phyloP scores from a whole-genome alignment of 2,113 vertebrate species.

The Periophthalmus modestus region DNA sequence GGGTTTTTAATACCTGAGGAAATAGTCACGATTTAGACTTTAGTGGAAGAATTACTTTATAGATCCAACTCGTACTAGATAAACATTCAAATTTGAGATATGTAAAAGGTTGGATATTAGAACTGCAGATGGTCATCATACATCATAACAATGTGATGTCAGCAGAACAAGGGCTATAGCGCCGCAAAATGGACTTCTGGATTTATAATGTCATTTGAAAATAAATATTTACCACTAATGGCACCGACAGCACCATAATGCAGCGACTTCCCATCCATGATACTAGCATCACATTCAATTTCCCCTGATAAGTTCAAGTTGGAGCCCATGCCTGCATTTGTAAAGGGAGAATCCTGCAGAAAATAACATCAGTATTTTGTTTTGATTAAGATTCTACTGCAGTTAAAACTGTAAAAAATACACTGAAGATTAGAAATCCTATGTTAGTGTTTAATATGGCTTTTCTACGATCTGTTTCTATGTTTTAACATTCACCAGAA shows the following conservation, averaged over 20 bases:
- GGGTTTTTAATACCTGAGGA: slow-evolving; percentile 94
- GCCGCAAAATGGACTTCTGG: neutral
- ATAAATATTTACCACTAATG: slow-evolving; percentile 82
- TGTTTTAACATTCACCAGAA: slow-evolving; percentile 5
- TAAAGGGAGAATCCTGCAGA: slow-evolving; percentile 95
- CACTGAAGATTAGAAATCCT: neutral
- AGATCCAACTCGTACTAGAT: neutral
- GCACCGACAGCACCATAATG: slow-evolving; percentile 97
- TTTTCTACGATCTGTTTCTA: neutral
- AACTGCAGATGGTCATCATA: neutral
- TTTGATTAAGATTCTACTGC: slow-evolving; percentile 35
- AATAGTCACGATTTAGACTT: slow-evolving; percentile 23
- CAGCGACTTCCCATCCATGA: slow-evolving; percentile 98
- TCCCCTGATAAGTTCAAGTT: slow-evolving; percentile 96
- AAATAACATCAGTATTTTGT: slow-evolving; percentile 38
- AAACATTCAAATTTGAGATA: neutral
- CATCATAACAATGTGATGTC: neutral
- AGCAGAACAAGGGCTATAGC: neutral
- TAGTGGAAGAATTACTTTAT: neutral
- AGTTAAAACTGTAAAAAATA: neutral
- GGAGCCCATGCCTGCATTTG: slow-evolving; percentile 97
- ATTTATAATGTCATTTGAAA: neutral
- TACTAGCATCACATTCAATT: slow-evolving; percentile 98
- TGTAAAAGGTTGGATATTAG: neutral
- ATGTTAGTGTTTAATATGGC: neutral